A percentile compares a stretch with the other conserved stretches of the same genome.
Conservation (phyloP, 2,888 invertebrate species). For the Lymantria dispar region DNA sequence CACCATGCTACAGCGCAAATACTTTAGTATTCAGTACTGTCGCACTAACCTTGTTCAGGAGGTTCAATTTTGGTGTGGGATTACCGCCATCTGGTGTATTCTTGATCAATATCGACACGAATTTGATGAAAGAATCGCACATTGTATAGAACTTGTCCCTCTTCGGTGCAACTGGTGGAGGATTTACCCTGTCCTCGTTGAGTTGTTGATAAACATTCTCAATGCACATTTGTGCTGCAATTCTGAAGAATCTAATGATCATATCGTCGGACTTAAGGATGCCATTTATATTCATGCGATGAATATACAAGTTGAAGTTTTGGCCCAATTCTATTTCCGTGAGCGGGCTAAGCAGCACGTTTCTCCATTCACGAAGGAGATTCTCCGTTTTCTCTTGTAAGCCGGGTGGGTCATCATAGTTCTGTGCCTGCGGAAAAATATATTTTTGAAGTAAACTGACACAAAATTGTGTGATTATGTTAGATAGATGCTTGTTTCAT, state of each 20-base stretch:
- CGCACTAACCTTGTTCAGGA: constrained; percentile 92
- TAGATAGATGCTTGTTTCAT: no score
- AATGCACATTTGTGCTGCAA: constrained; percentile 98
- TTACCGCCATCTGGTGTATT: constrained; percentile 95
- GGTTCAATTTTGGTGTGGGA: constrained; percentile 97
- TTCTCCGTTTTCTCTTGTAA: constrained; percentile 97
- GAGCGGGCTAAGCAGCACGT: constrained; percentile 91
- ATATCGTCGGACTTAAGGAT: constrained; percentile 98
- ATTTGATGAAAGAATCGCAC: constrained; percentile 96
- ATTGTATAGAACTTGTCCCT: constrained; percentile 97
- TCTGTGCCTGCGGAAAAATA: constrained; percentile 71
- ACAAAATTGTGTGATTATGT: no score
- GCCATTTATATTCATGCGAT: constrained; percentile 95
- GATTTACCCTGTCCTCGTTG: constrained; percentile 86
- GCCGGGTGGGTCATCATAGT: constrained; percentile 96
- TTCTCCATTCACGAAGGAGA: constrained; percentile 97
- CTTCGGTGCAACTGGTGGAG: constrained; percentile 83
- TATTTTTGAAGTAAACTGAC: neutral
- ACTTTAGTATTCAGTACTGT: no score
- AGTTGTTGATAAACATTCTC: constrained; percentile 95
- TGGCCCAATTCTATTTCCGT: constrained; percentile 93
- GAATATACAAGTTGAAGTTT: constrained; percentile 96
- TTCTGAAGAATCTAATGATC: constrained; percentile 97
- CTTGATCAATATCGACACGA: constrained; percentile 97
- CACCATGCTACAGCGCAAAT: no score